Evolutionary conservation across 1,140 invertebrate species (phyloP), one percentile per base, ranked within the genome.

Genomic region (Glomeris maerens): DNA sequence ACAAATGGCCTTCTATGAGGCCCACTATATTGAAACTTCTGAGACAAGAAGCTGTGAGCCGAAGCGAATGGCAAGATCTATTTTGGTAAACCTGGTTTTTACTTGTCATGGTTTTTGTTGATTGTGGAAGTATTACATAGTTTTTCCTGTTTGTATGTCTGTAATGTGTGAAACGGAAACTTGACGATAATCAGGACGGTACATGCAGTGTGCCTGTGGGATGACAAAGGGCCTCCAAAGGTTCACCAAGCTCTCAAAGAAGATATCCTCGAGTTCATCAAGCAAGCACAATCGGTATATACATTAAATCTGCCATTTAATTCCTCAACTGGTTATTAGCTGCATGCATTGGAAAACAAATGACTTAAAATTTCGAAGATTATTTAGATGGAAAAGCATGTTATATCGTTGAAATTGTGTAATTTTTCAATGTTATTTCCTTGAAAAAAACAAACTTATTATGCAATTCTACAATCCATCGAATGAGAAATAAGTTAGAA

Each of bases 21-120:
- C 88, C 87, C 7, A 89, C 88, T 56, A 89, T 97, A 38, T 68
- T 94, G 42, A 94, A 95, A 68, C 67, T 95, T 27, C 69, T 97
- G 29, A 81, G 89, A 58, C 92, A 96, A 69, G 89, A 96, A 64
- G 74, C 84, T 25, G 90, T 97, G 0, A 84, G 84, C n/a, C 81
- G 88, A 62, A 75, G 72, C 56, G 92, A 98, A 76, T 98, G 93
- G 93, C 92, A 97, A 66, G 90, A 94, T 66, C 71, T 97, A 53
- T 98, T 98, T 70, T 94, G 87, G 70, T 83, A 60, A 40, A 2
- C 23, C n/a, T 52, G n/a, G 10, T 21, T 55, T 2, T 21, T 28
- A 7, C 31, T 50, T 13, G 22, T 42, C 17, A 7, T 26, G 25
- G 17, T n/a, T 38, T 2, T 17, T 49, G n/a, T 20, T 44, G n/a